Evolutionary conservation across 2,888 invertebrate genomes (phyloP).

Genomic region (Neria commutata): DNA sequence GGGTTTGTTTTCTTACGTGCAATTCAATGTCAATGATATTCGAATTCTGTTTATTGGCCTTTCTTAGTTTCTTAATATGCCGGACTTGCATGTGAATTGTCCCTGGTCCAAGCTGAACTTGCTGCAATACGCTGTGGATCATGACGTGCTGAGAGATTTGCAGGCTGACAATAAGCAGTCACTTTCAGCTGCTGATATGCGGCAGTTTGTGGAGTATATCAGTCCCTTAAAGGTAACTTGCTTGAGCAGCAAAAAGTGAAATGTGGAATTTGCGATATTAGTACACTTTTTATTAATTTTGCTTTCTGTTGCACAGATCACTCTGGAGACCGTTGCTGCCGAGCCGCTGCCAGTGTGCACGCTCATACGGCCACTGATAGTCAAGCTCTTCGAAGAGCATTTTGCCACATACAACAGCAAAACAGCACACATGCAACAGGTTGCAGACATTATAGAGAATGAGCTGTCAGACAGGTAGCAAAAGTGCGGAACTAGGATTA

Average conservation of each 20-base stretch:
- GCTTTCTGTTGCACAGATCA: constrained; percentile 35
- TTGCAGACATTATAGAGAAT: constrained; percentile 35
- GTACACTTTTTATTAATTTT: no score
- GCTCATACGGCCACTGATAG: constrained; percentile 43
- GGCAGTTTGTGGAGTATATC: constrained; percentile 36
- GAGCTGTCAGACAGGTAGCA: constrained; percentile 40
- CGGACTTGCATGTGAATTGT: constrained; percentile 32
- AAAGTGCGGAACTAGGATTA: neutral
- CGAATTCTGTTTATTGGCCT: constrained; percentile 5
- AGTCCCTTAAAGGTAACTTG: constrained; percentile 42
- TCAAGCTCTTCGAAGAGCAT: constrained; percentile 44
- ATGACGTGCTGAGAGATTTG: constrained; percentile 27
- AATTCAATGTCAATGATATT: constrained; percentile 8
- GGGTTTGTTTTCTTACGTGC: no score
- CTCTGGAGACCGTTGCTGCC: constrained; percentile 42
- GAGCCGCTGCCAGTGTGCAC: constrained; percentile 43
- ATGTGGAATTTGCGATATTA: no score
- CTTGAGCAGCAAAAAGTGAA: no score
- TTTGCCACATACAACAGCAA: no score
- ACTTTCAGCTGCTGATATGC: no score
- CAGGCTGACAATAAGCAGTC: constrained; percentile 22
- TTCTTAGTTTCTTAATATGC: constrained; percentile 11
- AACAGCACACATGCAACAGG: constrained; percentile 29
- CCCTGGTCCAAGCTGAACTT: constrained; percentile 41
- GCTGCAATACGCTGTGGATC: constrained; percentile 37